Base-by-base conservation (phyloP, 2,888 invertebrate species). In the Hirtodrosophila trivittata region DNA sequence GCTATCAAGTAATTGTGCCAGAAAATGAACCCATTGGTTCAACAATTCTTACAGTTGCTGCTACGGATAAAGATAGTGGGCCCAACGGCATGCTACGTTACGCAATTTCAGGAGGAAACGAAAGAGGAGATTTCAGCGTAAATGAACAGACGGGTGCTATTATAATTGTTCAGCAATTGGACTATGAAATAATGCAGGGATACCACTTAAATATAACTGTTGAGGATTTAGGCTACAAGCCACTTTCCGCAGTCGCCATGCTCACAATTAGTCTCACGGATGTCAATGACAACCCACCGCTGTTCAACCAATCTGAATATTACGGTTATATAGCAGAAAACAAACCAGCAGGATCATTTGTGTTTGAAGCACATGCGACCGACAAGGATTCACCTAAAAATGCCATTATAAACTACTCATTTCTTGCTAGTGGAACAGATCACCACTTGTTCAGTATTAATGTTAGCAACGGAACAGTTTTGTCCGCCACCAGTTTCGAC, bases 281-380 rank as follows among this genome's bases (percentile, higher is more conserved):
- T 88, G 96, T 98, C 30, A 98, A 97, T 87, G 97, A 98, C 87
- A 98, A 98, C 89, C 94, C 97, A 7, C 98, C 98, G 0, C 91
- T 92, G 9, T 98, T 98, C 87, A 95, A 95, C 89, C 94, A 95
- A 88, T 92, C 93, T 0, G 91, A 92, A 46, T 97, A 95, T 87
- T 93, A 95, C 76, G 96, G 96, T 0, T 95, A 93, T 86, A 91
- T 98, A 37, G 93, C 94, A 0, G 98, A 98, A 92, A 98, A 98
- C 88, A 93, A 95, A 9, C 94, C 95, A 0, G 91, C 94, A 0
- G 94, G 95, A 49, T 94, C 94, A 64, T 93, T 94, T 73, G 95
- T 97, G 7, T 95, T 93, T 80, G 93, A 93, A 89, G 93, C 97
- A 0, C 91, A 92, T 63, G 98, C 98, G 0, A 92, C 92, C 1